Percentiles rank a stretch among this genome's conserved stretches.
Evolutionary conservation across 2,797 vertebrate genomes (phyloP).

Genomic region (Gephyroberyx darwinii): DNA sequence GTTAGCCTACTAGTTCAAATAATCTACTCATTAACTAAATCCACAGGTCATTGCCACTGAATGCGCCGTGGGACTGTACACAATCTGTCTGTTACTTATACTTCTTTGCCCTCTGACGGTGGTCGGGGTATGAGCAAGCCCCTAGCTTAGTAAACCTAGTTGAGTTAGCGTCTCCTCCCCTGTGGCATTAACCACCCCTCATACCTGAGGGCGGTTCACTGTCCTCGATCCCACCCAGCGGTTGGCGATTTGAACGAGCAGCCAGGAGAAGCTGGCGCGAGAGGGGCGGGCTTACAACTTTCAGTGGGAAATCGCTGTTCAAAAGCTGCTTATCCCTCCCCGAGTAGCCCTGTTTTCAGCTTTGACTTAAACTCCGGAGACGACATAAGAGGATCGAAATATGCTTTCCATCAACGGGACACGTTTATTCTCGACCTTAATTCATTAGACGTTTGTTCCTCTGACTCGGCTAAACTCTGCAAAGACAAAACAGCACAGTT

Average conservation of each 20-base stretch:
- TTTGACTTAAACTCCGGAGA: neutral
- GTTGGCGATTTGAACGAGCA: slow-evolving; percentile 53
- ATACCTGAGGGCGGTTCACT: slow-evolving; percentile 22
- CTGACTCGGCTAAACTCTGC: neutral
- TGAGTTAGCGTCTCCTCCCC: neutral
- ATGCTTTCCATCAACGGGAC: slow-evolving; percentile 22
- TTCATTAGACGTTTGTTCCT: neutral
- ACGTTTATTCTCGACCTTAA: neutral
- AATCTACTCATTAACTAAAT: no score
- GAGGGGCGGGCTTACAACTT: slow-evolving; percentile 72
- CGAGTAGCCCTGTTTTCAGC: slow-evolving; percentile 8
- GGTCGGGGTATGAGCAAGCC: no score
- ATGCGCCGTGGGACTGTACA: no score
- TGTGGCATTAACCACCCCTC: slow-evolving; percentile 32
- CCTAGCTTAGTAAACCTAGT: no score
- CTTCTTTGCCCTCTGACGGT: no score
- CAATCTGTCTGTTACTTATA: no score
- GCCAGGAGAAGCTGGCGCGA: slow-evolving; percentile 39
- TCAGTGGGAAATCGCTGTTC: slow-evolving; percentile 75
- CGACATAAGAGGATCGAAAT: slow-evolving; percentile 8
- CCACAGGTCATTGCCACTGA: no score
- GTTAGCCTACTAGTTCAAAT: no score
- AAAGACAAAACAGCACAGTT: neutral
- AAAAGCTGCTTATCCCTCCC: slow-evolving; percentile 66
- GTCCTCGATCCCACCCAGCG: slow-evolving; percentile 43